Conservation (phyloP, 2,797 vertebrate species). For the Enteromius paludinosus region DNA sequence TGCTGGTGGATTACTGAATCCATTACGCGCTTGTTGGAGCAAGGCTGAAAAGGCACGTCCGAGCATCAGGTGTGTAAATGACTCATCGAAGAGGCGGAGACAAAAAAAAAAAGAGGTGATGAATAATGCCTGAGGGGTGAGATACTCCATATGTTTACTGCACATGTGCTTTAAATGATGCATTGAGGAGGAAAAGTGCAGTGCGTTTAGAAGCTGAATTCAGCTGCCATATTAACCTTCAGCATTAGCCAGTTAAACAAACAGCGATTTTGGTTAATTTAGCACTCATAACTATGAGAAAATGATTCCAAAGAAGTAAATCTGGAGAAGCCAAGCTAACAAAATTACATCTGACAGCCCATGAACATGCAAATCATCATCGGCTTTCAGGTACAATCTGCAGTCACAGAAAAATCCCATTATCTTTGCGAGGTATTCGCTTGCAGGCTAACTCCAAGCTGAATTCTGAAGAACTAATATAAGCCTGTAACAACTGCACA, state of each 20-base stretch:
- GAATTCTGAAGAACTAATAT: neutral
- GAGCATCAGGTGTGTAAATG: neutral
- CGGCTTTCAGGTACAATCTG: conserved; percentile 22
- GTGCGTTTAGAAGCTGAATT: neutral
- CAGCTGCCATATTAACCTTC: neutral
- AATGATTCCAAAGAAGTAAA: neutral
- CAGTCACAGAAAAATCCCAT: neutral
- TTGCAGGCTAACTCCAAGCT: neutral
- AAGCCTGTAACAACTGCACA: neutral
- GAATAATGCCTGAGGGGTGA: neutral
- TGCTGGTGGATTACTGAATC: conserved; percentile 71
- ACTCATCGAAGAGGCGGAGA: neutral
- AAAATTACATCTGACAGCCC: conserved; percentile 7
- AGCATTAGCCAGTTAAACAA: neutral
- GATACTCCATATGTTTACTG: conserved; percentile 17
- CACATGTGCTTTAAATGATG: conserved; percentile 12
- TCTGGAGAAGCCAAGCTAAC: neutral
- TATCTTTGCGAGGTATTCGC: conserved; percentile 10
- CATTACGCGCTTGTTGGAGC: conserved; percentile 33
- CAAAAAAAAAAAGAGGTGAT: neutral
- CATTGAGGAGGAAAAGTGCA: neutral
- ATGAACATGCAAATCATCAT: neutral
- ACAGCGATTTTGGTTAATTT: neutral
- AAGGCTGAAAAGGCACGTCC: conserved; percentile 27
- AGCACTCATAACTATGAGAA: neutral